Base-by-base conservation (phyloP, 1,140 invertebrate species). In the Drosophila neocordata region DNA sequence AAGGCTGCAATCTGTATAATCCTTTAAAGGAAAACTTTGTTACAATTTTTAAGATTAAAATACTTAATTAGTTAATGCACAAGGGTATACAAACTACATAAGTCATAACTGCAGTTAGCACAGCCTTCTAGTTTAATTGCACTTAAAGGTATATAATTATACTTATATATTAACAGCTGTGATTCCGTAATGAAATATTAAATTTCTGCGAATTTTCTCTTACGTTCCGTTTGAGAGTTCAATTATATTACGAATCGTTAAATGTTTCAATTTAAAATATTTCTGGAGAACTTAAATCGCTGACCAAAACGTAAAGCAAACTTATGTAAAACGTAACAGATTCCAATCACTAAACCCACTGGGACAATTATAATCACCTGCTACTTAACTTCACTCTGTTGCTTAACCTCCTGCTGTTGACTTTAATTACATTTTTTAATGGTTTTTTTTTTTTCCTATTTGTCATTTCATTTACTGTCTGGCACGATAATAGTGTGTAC, bases 341-440 rank as follows among this genome's bases (percentile, higher is more conserved):
- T 20, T 9, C 4, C 6, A 51, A 20, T 11, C 44, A 9, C 52
- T 15, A 20, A 41, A 13, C 20, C 73, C 62, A 66, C 11, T 4
- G 48, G 27, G 34, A 59, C 51, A 31, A 48, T 48, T 48, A 48
- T 48, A 20, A 0, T 20, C 8, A 0, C 9, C 3, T 20, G 9
- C 11, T 48, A 20, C 18, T 6, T 8, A 13, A 3, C 15, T 3
- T 12, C 34, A 2, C 15, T 37, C 18, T 41, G 65, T 15, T 20
- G 35, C 22, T 31, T 13, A 11, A 0, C 38, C 48, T 35, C 61
- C 61, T 38, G 60, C 65, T 65, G 57, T 65, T n/a, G 51, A 51
- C 53, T 37, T 12, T 24, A 38, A 53, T 56, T 65, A n/a, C 66
- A 68, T 74, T 78, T 69, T 78, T 78, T 70, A 70, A 64, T 61